Evolutionary conservation across 2,797 vertebrate genomes (phyloP).

Genomic region (Erpetoichthys calabaricus): DNA sequence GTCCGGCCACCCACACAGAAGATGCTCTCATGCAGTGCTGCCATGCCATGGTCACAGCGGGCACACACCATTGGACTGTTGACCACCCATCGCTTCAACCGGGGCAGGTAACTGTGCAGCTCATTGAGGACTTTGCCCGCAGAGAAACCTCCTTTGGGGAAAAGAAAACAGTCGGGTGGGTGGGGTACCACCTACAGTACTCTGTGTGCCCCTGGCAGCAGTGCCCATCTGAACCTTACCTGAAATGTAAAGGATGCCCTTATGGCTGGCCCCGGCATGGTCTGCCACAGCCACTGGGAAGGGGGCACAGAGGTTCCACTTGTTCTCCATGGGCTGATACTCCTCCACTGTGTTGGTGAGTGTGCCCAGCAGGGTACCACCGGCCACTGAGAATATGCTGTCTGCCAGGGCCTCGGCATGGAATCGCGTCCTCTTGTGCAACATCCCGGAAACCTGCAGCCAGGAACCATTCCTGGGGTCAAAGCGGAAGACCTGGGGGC

Average conservation of each 20-base stretch:
- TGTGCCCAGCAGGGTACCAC: slow-evolving; percentile 25
- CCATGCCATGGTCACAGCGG: slow-evolving; percentile 36
- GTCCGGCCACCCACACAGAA: slow-evolving; percentile 35
- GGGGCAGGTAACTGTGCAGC: slow-evolving; percentile 31
- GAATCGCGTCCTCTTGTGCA: slow-evolving; percentile 25
- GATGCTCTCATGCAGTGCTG: slow-evolving; percentile 23
- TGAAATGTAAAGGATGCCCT: slow-evolving; percentile 35
- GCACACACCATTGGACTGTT: slow-evolving; percentile 28
- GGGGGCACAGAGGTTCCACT: slow-evolving; percentile 24
- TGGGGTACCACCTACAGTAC: background rate
- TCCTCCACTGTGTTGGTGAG: slow-evolving; percentile 22
- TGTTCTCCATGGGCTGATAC: slow-evolving; percentile 24
- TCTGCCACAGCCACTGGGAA: slow-evolving; percentile 28
- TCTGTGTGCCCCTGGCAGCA: background rate
- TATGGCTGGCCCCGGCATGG: slow-evolving; percentile 28
- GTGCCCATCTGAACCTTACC: slow-evolving; percentile 13
- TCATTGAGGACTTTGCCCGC: slow-evolving; percentile 23
- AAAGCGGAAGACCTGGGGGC: slow-evolving; percentile 30
- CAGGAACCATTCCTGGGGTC: slow-evolving; percentile 24
- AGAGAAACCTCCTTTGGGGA: slow-evolving; percentile 27
- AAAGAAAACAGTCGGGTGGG: background rate
- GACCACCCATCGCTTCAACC: slow-evolving; percentile 25
- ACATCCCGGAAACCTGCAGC: slow-evolving; percentile 32
- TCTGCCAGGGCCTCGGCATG: slow-evolving; percentile 13
- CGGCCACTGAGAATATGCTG: slow-evolving; percentile 24